Base-by-base conservation (phyloP, 2,113 vertebrate genomes). In the Psilopsiagon aymara region DNA sequence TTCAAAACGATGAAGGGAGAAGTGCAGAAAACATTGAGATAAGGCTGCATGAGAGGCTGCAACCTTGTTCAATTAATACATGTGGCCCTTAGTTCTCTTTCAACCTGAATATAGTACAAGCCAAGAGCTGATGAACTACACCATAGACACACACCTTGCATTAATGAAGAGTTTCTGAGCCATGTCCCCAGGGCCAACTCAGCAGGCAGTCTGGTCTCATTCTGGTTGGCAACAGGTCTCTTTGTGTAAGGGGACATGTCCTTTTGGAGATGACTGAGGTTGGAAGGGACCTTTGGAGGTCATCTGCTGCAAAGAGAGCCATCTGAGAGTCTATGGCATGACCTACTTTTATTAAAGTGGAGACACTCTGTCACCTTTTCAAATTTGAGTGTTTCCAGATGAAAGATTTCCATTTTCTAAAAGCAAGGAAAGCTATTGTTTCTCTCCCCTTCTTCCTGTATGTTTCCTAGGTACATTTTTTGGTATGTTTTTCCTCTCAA, bases 11-110 rank as follows among this genome's bases (percentile, higher is more conserved):
- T 47, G 29, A 86, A 69, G 19, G 27, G 15, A 55, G 17, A 67
- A 68, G 17, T 47, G 39, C 25, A 43, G 53, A 86, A 68, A 23
- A 49, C 31, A 49, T 7, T 19, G 47, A 49, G 25, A 31, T 17
- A 10, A 21, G 53, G 41, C 24, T 75, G 31, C 53, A 66, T 73
- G 33, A 82, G 27, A 69, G n/a, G 17, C 53, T 76, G 69, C 13
- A 43, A 20, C 31, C 12, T 66, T 44, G 15, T 0, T 3, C 31
- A 14, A 11, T 39, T 51, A 52, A 79, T 10, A 52, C 35, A 5
- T 5, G 18, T 0, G 0, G 16, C 17, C 23, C 29, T 57, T 23
- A n/a, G 9, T 4, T 83, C 1, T 0, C 46, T n/a, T 25, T 86
- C 57, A 77, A 23, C 21, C 17, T 47, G 21, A 20, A 59, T 10